These are phyloP conservation scores for Chelonus insularis DNA, from an alignment of 1,140 invertebrate genomes.

Conservation along the genomic window DNA sequence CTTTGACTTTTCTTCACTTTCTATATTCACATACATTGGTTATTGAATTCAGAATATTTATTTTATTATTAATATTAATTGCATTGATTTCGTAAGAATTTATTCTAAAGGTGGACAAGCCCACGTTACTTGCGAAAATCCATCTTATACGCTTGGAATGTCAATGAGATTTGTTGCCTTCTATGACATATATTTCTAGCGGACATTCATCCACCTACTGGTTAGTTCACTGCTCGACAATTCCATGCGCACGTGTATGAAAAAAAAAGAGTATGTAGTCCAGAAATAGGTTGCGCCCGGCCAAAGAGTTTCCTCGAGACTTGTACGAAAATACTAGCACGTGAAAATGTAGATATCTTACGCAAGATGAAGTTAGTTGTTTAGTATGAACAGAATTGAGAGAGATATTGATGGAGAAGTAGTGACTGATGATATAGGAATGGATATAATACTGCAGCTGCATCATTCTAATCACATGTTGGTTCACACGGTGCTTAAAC, in stretches of 20 bases:
- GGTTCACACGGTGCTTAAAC: conserved; percentile 17
- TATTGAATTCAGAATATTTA: not conserved
- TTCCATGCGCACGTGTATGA: not conserved
- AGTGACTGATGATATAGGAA: not conserved
- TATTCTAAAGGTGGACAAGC: not conserved
- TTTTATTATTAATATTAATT: conserved; percentile 2
- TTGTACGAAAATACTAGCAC: not conserved
- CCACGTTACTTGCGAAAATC: conserved; percentile 25
- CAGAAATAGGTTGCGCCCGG: conserved; percentile 19
- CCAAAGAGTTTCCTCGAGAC: conserved; percentile 12
- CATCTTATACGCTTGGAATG: conserved; percentile 20
- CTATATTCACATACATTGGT: not conserved
- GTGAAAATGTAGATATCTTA: not conserved
- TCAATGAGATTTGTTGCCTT: conserved; percentile 21
- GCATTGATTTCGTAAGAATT: not conserved
- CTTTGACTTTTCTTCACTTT: not conserved
- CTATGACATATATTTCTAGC: conserved; percentile 20
- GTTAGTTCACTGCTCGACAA: not conserved
- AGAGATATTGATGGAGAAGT: too few species aligned
- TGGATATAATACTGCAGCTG: not conserved
- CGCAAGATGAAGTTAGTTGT: too few species aligned
- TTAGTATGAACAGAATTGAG: too few species aligned
- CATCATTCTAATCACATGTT: not conserved
- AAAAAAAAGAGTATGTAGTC: not conserved
- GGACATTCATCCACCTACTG: not conserved